phyloP scores from a whole-genome alignment of 23 tunicate genomes.

The Oikopleura albicans region DNA sequence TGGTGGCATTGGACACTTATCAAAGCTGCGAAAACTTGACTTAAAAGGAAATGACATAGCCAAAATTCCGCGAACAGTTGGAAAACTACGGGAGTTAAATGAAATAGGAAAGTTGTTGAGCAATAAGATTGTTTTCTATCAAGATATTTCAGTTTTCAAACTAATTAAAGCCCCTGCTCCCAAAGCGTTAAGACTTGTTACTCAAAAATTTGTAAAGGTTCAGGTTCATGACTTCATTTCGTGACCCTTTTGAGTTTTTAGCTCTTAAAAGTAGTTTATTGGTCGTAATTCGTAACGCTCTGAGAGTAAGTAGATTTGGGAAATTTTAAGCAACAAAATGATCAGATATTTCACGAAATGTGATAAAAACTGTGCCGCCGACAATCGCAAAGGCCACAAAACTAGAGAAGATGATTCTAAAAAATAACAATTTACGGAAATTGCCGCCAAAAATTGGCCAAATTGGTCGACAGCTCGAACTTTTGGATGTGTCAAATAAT shows the following conservation, averaged over 20 bases:
- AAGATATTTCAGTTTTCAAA: no score
- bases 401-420: slow-evolving; percentile 44
- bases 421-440: slow-evolving; percentile 55
- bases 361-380: slow-evolving; percentile 55
- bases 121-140: slow-evolving; percentile 18
- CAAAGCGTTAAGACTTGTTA: no score
- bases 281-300: no score
- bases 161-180: no score
- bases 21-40: slow-evolving; percentile 46
- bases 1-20: slow-evolving; percentile 32
- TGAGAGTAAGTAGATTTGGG: no score
- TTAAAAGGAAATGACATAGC: slow-evolving; percentile 52
- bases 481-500: slow-evolving; percentile 60
- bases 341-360: slow-evolving; percentile 48
- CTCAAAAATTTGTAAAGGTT: no score
- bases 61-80: background rate
- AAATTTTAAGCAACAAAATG: no score
- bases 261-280: no score
- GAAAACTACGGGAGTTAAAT: background rate
- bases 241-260: no score
- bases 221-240: no score
- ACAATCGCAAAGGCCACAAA: slow-evolving; percentile 65
- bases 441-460: slow-evolving; percentile 78
- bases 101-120: background rate
- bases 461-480: slow-evolving; percentile 30